Evolutionary conservation across 1,140 invertebrate species (phyloP).

Genomic region (Coelopa frigida): DNA sequence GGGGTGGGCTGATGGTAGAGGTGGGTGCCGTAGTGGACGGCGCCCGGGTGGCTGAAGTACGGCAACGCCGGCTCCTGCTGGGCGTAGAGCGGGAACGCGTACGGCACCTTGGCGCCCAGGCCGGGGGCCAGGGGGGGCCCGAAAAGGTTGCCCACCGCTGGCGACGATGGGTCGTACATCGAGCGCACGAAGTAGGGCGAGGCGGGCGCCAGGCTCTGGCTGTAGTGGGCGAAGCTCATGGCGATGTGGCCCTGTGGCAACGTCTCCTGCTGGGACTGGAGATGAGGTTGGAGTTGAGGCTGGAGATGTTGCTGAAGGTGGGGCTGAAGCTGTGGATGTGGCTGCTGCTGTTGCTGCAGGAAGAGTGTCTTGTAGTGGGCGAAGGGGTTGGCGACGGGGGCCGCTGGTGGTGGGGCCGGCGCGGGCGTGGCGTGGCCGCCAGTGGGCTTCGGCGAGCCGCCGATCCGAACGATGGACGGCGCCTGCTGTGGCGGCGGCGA

Average conservation of each 20-base stretch:
- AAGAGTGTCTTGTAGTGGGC: background rate
- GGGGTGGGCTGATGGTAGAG: constrained; percentile 27
- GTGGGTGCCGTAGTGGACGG: constrained; percentile 38
- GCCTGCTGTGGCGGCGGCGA: constrained; percentile 1
- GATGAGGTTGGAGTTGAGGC: constrained; percentile 12
- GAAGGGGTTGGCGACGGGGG: background rate
- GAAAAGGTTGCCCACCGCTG: background rate
- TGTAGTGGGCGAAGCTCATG: constrained; percentile 13
- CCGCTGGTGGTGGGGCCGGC: background rate
- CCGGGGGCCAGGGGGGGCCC: too few species aligned
- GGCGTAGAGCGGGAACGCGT: constrained; percentile 4
- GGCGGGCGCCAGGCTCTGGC: too few species aligned
- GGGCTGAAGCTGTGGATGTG: constrained; percentile 17
- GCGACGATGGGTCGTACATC: constrained; percentile 1
- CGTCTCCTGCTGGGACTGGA: constrained; percentile 8
- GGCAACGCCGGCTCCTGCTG: constrained; percentile 19
- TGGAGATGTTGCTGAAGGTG: constrained; percentile 26
- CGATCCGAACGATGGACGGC: background rate
- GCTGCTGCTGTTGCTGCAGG: constrained; percentile 12
- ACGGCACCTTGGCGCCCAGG: constrained; percentile 1
- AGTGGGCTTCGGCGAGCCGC: too few species aligned
- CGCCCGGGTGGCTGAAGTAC: constrained; percentile 36
- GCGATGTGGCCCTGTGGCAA: background rate
- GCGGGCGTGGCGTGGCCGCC: too few species aligned
- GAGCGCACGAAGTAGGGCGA: constrained; percentile 2